These are phyloP conservation scores for Drosophila jambulina DNA, from an alignment of 1,140 invertebrate species.

Conservation along the genomic window DNA sequence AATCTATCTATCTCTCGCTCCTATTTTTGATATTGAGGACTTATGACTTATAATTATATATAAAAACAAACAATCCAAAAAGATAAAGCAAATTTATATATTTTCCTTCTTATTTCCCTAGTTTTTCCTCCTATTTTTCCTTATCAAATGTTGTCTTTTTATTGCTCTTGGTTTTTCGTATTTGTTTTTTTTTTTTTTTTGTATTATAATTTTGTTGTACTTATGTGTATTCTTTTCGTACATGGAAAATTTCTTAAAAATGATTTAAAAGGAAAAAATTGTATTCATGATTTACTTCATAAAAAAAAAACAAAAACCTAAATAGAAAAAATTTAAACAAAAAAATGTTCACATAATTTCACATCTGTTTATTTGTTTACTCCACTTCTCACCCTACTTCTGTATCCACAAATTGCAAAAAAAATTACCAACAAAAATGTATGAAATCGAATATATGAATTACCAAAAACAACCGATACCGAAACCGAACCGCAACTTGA, in stretches of 20 bases:
- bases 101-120: constrained; percentile 16
- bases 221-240: constrained; percentile 25
- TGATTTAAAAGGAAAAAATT: constrained; percentile 31
- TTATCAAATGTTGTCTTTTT: constrained; percentile 28
- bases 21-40: constrained; percentile 39
- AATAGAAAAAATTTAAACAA: constrained; percentile 49
- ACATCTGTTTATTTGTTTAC: constrained; percentile 85
- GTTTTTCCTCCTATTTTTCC: constrained; percentile 12
- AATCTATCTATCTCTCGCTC: constrained; percentile 29
- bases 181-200: constrained; percentile 37
- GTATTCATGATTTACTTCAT: constrained; percentile 36
- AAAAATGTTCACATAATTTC: constrained; percentile 84
- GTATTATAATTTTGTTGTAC: constrained; percentile 42
- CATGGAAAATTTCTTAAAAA: constrained; percentile 36
- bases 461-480: constrained; percentile 35
- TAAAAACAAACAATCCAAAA: constrained; percentile 16
- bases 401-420: constrained; percentile 81
- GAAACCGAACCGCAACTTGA: constrained; percentile 54
- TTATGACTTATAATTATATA: constrained; percentile 30
- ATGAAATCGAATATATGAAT: constrained; percentile 42
- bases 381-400: constrained; percentile 84
- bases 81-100: constrained; percentile 32
- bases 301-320: constrained; percentile 43
- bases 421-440: constrained; percentile 55
- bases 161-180: constrained; percentile 29